phyloP scores from a whole-genome alignment of 2,797 vertebrate species.

The Clarias fuscus region DNA sequence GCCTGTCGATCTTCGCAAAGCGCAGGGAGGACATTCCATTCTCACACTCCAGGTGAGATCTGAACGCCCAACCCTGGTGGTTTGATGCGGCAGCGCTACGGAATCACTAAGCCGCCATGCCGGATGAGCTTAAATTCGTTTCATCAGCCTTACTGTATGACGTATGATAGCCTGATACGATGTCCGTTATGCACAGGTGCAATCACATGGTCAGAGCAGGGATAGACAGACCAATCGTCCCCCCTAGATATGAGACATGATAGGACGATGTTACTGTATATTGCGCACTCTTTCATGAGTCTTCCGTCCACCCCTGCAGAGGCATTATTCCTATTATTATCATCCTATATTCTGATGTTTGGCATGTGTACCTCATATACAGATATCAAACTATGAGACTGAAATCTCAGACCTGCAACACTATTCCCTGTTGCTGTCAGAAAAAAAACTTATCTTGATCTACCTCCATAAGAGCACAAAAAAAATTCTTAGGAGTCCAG shows the following conservation, averaged over 20 bases:
- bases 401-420: slow-evolving; percentile 14
- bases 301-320: background rate
- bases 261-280: background rate
- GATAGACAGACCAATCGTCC: background rate
- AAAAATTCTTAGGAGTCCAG: slow-evolving; percentile 5
- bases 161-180: background rate
- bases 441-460: slow-evolving; percentile 11
- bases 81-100: no score
- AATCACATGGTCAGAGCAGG: background rate
- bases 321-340: background rate
- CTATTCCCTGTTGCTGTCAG: background rate
- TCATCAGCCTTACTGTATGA: background rate
- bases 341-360: background rate
- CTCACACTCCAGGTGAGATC: no score
- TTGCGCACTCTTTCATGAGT: background rate
- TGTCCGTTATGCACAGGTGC: background rate
- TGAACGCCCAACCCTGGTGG: no score
- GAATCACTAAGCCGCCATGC: no score
- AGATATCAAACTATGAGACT: background rate
- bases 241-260: no score
- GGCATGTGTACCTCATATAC: background rate
- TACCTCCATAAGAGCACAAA: slow-evolving; percentile 2
- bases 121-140: background rate
- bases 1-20: background rate
- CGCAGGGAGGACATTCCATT: no score